Evolutionary conservation across 2,888 invertebrate species (phyloP), one percentile per base, ranked within the genome.

Genomic region (Chironomus tentans): DNA sequence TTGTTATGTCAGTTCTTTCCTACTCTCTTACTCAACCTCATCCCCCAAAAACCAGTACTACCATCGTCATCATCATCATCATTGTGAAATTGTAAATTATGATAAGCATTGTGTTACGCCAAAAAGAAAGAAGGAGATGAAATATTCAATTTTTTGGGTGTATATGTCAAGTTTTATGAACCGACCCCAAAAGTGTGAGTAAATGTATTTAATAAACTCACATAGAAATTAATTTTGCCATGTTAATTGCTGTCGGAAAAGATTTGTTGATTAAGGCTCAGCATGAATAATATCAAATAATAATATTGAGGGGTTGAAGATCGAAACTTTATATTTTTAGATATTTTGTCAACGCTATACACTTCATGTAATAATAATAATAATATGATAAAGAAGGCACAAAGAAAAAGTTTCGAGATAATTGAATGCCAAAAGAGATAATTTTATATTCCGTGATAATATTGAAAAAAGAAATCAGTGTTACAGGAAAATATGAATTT

Each of bases 211-310:
- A 75, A 75, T 75, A 68, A 68, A 75, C 68, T 75, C 68, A 75
- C 48, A 75, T 73, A 73, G 73, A 73, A 73, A 75, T 75, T 75
- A 75, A 75, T 75, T 75, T 75, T 48, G 68, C 75, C 68, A 75
- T 75, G 68, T 75, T 75, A 75, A 75, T 75, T 75, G 75, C 61
- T 68, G 75, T 75, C 75, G 75, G 68, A 75, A 75, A 62, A 68
- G 68, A 75, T 75, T 75, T 75, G 75, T 75, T 75, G 75, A 75
- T 75, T 75, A 75, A 61, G 46, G 68, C 68, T 24, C 65, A 65
- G 65, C 65, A 65, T 65, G 65, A 65, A 24, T 65, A 22, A 65
- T 65, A 68, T 38, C 50, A 50, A 50, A n/a, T 13, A 50, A 18
- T 56, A 56, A 56, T 18, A n/a, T n/a, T n/a, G 3, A 15, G 56